Evolutionary conservation across 2,113 vertebrate species (phyloP).

Genomic region (Atrichornis clamosus): DNA sequence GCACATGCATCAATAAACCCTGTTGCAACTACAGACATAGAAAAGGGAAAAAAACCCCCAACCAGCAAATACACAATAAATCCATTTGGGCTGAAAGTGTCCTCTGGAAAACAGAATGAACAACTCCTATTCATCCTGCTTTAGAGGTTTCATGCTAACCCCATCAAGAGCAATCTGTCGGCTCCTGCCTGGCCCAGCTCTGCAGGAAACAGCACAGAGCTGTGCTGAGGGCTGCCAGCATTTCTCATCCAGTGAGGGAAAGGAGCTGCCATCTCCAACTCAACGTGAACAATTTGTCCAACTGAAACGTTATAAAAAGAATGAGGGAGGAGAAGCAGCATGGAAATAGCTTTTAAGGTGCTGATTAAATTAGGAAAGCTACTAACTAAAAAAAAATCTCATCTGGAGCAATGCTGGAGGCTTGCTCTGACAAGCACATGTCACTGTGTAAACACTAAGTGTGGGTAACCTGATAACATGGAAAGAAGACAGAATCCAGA

Average conservation of each 20-base stretch:
- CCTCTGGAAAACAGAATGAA: conserved; percentile 10
- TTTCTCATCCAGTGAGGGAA: neutral
- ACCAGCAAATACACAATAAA: conserved; percentile 11
- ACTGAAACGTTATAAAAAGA: neutral
- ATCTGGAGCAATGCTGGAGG: neutral
- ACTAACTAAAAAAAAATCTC: neutral
- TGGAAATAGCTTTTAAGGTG: neutral
- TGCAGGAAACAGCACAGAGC: neutral
- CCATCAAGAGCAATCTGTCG: neutral
- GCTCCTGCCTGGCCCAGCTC: neutral
- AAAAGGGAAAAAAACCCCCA: neutral
- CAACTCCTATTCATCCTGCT: neutral
- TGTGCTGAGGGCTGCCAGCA: neutral
- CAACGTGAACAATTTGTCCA: neutral
- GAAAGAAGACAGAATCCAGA: neutral
- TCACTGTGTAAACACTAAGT: neutral
- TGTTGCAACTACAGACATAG: neutral
- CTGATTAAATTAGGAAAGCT: neutral
- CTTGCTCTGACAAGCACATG: neutral
- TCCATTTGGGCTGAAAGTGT: neutral
- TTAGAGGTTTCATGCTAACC: conserved; percentile 12
- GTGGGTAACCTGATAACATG: neutral
- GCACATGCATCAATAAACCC: neutral
- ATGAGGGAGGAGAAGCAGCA: neutral
- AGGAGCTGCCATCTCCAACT: neutral